phyloP scores from a whole-genome alignment of 2,888 invertebrate species.

The Panopea generosa region DNA sequence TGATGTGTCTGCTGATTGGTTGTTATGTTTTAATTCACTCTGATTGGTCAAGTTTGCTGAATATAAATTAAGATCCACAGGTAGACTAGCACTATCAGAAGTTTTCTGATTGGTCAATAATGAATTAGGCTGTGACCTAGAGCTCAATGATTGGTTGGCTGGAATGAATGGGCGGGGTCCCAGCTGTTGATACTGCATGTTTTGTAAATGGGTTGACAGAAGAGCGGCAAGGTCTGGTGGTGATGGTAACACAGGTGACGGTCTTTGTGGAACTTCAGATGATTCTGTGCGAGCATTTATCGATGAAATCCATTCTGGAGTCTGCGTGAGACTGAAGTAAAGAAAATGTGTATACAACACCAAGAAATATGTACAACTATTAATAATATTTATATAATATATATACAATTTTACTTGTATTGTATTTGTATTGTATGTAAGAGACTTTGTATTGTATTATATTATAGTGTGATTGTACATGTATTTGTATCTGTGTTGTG shows the following conservation, averaged over 20 bases:
- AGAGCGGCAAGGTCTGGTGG: constrained; percentile 42
- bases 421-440: too few species aligned
- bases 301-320: constrained; percentile 53
- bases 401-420: too few species aligned
- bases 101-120: constrained; percentile 27
- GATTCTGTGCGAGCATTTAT: constrained; percentile 24
- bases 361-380: too few species aligned
- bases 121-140: constrained; percentile 8
- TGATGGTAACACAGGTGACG: constrained; percentile 22
- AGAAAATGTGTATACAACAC: neutral
- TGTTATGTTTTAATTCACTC: too few species aligned
- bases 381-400: too few species aligned
- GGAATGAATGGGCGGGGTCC: constrained; percentile 17
- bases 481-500: too few species aligned
- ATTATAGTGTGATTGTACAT: too few species aligned
- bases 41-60: constrained; percentile 1
- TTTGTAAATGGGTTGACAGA: constrained; percentile 43
- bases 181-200: constrained; percentile 37
- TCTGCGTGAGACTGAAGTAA: constrained; percentile 58
- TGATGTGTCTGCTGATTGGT: too few species aligned
- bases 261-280: constrained; percentile 11
- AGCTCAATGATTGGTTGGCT: constrained; percentile 13
- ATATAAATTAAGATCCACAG: too few species aligned
- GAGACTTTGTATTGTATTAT: too few species aligned
- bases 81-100: constrained; percentile 39